A percentile compares a stretch with the other conserved stretches of the same genome.
Conservation (phyloP, 2,888 invertebrate genomes). For the Trachelus stipa region DNA sequence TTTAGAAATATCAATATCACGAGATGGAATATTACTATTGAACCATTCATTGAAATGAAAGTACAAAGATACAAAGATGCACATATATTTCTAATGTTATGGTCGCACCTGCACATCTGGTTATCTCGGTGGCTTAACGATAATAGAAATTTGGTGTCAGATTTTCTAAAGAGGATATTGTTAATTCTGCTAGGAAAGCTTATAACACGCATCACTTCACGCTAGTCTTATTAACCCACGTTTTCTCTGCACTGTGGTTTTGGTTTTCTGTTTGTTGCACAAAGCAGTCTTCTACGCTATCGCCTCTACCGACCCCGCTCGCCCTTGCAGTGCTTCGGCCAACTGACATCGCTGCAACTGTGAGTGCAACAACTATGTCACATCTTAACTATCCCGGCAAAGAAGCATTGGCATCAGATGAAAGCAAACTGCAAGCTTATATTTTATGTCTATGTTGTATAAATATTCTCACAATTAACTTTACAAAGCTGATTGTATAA, state of each 20-base stretch:
- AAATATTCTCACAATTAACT: neutral
- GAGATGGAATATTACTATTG: no score
- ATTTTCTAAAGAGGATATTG: neutral
- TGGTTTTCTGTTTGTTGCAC: conserved; percentile 62
- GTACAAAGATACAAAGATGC: neutral
- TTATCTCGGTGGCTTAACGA: neutral
- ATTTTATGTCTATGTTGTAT: neutral
- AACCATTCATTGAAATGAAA: neutral
- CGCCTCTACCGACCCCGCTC: conserved; percentile 53
- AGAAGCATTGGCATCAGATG: neutral
- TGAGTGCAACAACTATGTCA: conserved; percentile 55
- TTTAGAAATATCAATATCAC: neutral
- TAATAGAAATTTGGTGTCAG: neutral
- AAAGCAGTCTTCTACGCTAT: conserved; percentile 58
- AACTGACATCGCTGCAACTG: conserved; percentile 53
- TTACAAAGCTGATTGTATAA: neutral
- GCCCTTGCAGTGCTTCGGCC: conserved; percentile 53
- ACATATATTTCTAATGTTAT: neutral
- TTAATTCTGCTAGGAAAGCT: conserved; percentile 21
- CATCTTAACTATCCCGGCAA: conserved; percentile 33
- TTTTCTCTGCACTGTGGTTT: conserved; percentile 63
- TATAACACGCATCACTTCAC: conserved; percentile 40
- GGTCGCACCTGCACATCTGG: neutral
- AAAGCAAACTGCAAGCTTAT: neutral
- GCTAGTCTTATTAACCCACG: conserved; percentile 33